A percentile compares a stretch with the other conserved stretches of the same genome.
Conservation (phyloP, 2,888 invertebrate species). For the Drosophila yooni region DNA sequence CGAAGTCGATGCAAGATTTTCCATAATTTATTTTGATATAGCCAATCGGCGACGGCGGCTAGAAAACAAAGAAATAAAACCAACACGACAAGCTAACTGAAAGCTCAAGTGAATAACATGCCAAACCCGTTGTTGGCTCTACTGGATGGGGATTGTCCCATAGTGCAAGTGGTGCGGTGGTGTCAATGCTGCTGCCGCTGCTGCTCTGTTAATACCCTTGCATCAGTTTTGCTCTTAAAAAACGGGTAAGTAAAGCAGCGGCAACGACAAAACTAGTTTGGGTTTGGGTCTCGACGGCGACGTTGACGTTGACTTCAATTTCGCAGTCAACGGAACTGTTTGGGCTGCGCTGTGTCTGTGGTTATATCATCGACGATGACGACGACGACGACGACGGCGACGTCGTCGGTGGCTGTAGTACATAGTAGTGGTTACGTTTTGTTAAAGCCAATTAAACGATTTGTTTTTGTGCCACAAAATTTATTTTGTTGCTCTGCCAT, state of each 20-base stretch:
- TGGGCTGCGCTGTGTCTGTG: slow-evolving; percentile 48
- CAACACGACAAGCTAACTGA: slow-evolving; percentile 14
- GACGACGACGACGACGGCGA: slow-evolving; percentile 32
- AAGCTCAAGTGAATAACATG: slow-evolving; percentile 58
- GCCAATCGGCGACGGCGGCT: slow-evolving; percentile 35
- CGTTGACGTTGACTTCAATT: slow-evolving; percentile 18
- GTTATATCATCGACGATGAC: slow-evolving; percentile 67
- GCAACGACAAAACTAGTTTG: slow-evolving; percentile 63
- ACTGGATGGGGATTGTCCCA: slow-evolving; percentile 31
- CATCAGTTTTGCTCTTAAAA: slow-evolving; percentile 78
- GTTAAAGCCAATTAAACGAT: slow-evolving; percentile 80
- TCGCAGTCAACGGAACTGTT: slow-evolving; percentile 67
- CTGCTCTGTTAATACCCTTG: slow-evolving; percentile 66
- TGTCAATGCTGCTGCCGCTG: slow-evolving; percentile 27
- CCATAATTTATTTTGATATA: slow-evolving; percentile 64
- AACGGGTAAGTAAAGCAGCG: slow-evolving; percentile 66
- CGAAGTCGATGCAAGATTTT: slow-evolving; percentile 68
- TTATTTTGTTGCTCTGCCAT: slow-evolving; percentile 49
- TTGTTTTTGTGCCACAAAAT: slow-evolving; percentile 66
- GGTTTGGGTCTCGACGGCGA: slow-evolving; percentile 15
- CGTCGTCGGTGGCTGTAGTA: slow-evolving; percentile 49
- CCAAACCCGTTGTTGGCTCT: slow-evolving; percentile 67
- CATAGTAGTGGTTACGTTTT: slow-evolving; percentile 74
- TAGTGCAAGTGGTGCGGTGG: slow-evolving; percentile 48
- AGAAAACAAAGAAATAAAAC: slow-evolving; percentile 37